Percentiles rank a stretch among this genome's conserved stretches.
These are phyloP conservation scores for Matsumyia berberina DNA, from an alignment of 2,888 invertebrate species.

Conservation along the genomic window DNA sequence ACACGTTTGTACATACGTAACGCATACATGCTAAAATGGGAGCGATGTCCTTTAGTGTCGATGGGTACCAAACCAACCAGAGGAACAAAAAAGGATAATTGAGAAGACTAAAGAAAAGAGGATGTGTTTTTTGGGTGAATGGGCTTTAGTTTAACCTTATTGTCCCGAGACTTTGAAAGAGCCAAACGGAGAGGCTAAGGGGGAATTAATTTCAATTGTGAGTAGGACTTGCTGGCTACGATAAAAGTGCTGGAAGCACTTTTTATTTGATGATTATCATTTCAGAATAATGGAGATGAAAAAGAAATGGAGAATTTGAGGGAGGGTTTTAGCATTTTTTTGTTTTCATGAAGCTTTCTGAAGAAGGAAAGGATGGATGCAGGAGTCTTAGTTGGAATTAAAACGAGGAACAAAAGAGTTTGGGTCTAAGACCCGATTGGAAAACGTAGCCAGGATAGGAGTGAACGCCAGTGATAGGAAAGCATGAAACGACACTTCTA, in stretches of 20 bases:
- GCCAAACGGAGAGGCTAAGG: slow-evolving; percentile 49
- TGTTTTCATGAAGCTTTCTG: too few relatives aligned
- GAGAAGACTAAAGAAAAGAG: slow-evolving; percentile 30
- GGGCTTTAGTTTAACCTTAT: slow-evolving; percentile 54
- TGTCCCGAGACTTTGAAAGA: slow-evolving; percentile 49
- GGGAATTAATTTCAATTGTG: slow-evolving; percentile 45
- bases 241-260: slow-evolving; percentile 22
- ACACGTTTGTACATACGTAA: slow-evolving; percentile 46
- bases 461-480: too few relatives aligned
- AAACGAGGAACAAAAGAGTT: too few relatives aligned
- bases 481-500: too few relatives aligned
- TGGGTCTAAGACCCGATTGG: too few relatives aligned
- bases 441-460: too few relatives aligned
- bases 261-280: slow-evolving; percentile 17
- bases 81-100: slow-evolving; percentile 30
- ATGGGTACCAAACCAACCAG: not conserved
- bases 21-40: slow-evolving; percentile 27
- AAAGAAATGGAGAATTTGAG: slow-evolving; percentile 12
- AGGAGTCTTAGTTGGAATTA: too few relatives aligned
- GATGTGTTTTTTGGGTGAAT: slow-evolving; percentile 49
- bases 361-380: too few relatives aligned
- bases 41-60: slow-evolving; percentile 55
- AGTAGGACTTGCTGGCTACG: not conserved
- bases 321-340: too few relatives aligned
- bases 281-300: slow-evolving; percentile 8